Base-by-base conservation (phyloP, 2,888 invertebrate genomes). In the Selenia dentaria region DNA sequence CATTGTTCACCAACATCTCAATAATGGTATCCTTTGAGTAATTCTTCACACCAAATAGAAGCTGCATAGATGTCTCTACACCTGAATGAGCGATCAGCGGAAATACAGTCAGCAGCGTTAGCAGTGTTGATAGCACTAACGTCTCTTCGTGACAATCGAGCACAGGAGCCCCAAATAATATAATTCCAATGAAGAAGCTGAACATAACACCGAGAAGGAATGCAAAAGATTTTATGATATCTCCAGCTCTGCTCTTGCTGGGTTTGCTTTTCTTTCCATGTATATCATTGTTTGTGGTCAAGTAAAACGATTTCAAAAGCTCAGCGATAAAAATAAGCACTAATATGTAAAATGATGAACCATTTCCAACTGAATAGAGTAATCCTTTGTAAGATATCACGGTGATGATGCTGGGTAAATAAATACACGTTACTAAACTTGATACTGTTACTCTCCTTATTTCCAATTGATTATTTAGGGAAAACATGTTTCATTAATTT, bases 141-240 rank as follows among this genome's bases (percentile, higher is more conserved):
- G 95, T 95, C 74, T 94, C 93, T 65, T 94, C 93, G 25, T 93
- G 92, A 45, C 92, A 88, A 5, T 91, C 92, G 28, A 93, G 71
- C 3, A 94, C 72, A 2, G 94, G 94, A 0, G 95, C 95, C 24
- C 95, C 95, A 59, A 95, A 94, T 34, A 95, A 62, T 34, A 95
- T 92, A 10, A 94, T 92, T 3, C 92, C 80, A 2, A 92, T 52
- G 59, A 94, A 94, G 67, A 92, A 94, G 40, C 92, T 66, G 25
- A 85, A 72, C 26, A 89, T 82, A 14, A 92, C 83, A 16, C 89
- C 71, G 0, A 91, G 53, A 1, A 92, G 65, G 31, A 91, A 82
- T 3, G 91, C 55, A 0, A 82, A 48, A 42, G 91, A 87, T 67
- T 92, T 94, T 4, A 92, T 48, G 5, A 91, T 63, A 50, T 93